phyloP scores from a whole-genome alignment of 53 echinoderm and acorn worm genomes.

The Arbacia lixula region DNA sequence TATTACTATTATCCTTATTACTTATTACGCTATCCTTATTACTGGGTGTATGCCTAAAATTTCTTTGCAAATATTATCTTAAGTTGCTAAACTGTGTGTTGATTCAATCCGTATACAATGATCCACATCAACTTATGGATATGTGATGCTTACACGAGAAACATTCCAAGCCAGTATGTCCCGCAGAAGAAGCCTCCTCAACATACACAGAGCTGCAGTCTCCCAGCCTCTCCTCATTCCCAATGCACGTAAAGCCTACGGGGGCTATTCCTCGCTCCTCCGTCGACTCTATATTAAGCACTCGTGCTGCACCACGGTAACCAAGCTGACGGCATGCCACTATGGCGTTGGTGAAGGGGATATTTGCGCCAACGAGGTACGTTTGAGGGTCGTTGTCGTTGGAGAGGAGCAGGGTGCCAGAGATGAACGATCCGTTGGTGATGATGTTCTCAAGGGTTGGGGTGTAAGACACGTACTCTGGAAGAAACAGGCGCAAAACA shows the following conservation, averaged over 20 bases:
- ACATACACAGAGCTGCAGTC: neutral
- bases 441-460: neutral
- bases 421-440: neutral
- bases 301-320: neutral
- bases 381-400: neutral
- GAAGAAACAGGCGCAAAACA: too few species aligned
- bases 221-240: constrained; percentile 15
- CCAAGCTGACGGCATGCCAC: constrained; percentile 14
- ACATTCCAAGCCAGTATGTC: constrained; percentile 27
- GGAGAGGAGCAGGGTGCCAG: neutral
- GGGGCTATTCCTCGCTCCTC: neutral
- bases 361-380: neutral
- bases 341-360: neutral
- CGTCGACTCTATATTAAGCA: neutral
- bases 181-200: too few species aligned
- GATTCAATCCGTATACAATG: too few species aligned
- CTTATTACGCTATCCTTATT: too few species aligned
- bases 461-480: neutral
- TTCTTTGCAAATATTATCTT: too few species aligned
- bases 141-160: constrained; percentile 39
- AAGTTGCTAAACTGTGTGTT: too few species aligned
- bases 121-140: too few species aligned
- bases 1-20: too few species aligned
- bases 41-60: too few species aligned
- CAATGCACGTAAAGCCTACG: constrained; percentile 14